A percentile compares a stretch with the other conserved stretches of the same genome.
Conservation (phyloP, 2,888 invertebrate species). For the Malacosoma neustria region DNA sequence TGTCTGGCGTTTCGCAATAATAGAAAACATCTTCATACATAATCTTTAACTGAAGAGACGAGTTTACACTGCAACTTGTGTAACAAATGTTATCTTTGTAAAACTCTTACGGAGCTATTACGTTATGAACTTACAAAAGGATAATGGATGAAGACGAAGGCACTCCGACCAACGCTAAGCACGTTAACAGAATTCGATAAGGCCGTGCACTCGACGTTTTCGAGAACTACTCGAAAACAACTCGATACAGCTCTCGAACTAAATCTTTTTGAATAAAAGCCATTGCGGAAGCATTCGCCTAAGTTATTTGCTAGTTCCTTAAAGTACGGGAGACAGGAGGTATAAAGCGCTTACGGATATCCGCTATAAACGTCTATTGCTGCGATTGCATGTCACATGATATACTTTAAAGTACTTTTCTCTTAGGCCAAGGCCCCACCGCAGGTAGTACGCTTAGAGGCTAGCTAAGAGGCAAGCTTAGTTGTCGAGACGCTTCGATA, state of each 20-base stretch:
- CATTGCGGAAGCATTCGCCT: background rate
- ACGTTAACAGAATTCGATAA: background rate
- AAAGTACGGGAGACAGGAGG: background rate
- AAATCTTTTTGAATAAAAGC: background rate
- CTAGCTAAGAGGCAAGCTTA: too few species aligned
- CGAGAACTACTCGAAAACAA: background rate
- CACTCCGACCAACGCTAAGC: background rate
- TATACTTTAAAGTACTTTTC: too few species aligned
- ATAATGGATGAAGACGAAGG: background rate
- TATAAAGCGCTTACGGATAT: background rate
- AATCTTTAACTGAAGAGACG: too few species aligned
- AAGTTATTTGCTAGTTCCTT: background rate
- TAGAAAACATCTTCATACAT: too few species aligned
- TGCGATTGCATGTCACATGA: too few species aligned
- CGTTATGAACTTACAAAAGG: background rate
- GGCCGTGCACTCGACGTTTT: background rate
- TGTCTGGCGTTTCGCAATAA: too few species aligned
- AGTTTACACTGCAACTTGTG: too few species aligned
- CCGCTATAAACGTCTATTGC: background rate
- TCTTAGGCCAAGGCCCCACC: too few species aligned
- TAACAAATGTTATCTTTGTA: too few species aligned
- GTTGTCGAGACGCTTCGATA: too few species aligned
- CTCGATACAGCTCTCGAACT: background rate
- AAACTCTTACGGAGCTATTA: too few species aligned
- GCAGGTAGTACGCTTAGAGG: too few species aligned